Evolutionary conservation across 1,140 invertebrate species (phyloP).

Genomic region (Sminthurides bifidus): DNA sequence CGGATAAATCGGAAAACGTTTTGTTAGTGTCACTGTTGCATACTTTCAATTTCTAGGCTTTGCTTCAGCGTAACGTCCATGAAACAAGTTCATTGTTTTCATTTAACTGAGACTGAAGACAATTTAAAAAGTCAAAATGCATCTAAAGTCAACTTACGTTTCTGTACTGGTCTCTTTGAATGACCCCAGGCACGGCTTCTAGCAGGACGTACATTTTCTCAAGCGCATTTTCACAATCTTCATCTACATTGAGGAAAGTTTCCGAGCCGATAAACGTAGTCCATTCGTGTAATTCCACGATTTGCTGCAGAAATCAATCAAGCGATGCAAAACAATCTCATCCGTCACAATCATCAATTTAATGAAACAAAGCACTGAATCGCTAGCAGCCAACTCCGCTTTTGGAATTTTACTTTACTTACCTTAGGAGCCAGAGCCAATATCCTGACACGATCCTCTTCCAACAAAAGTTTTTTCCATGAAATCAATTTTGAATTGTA

Average conservation of each 20-base stretch:
- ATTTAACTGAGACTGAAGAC: neutral
- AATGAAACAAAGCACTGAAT: too few relatives aligned
- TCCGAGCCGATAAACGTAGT: conserved; percentile 19
- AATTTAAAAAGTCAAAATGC: neutral
- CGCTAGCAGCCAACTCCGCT: too few relatives aligned
- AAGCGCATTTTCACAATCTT: neutral
- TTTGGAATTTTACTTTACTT: too few relatives aligned
- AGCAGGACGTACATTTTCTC: conserved; percentile 22
- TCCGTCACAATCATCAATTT: neutral
- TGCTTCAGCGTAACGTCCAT: neutral
- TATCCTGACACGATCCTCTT: conserved; percentile 12
- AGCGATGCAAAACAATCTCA: neutral
- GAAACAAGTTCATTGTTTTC: neutral
- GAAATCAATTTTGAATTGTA: conserved; percentile 13
- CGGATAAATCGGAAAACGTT: too few relatives aligned
- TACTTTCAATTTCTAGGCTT: neutral
- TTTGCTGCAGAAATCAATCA: conserved; percentile 13
- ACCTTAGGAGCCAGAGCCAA: conserved; percentile 15
- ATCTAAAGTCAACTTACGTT: conserved; percentile 7
- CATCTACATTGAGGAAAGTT: neutral
- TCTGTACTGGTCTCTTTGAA: conserved; percentile 9
- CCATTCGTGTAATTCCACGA: conserved; percentile 26
- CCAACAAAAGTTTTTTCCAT: conserved; percentile 15
- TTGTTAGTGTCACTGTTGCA: too few relatives aligned
- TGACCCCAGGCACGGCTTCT: conserved; percentile 23